These are phyloP conservation scores for Apodemus agrarius DNA, from an alignment of 2,797 vertebrate species.

Conservation along the genomic window DNA sequence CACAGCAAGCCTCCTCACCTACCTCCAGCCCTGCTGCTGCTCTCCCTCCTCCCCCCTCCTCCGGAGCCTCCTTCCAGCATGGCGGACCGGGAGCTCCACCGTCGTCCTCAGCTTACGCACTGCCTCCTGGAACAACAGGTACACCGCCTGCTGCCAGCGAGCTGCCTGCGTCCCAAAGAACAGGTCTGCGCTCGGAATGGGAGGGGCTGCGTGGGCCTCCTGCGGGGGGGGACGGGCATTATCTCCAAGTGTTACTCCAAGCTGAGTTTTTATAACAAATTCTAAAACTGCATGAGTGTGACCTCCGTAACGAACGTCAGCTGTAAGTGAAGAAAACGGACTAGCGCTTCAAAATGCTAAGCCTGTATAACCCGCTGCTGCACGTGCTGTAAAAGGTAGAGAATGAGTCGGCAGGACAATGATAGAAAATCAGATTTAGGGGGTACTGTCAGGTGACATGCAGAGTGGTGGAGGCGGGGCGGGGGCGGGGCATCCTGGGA, in stretches of 20 bases:
- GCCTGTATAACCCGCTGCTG: neutral
- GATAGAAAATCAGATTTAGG: neutral
- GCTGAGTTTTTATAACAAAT: constrained; percentile 46
- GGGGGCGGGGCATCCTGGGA: neutral
- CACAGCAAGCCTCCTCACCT: constrained; percentile 85
- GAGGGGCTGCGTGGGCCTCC: constrained; percentile 43
- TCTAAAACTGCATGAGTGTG: constrained; percentile 59
- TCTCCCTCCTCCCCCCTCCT: constrained; percentile 87
- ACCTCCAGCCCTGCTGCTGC: constrained; percentile 84
- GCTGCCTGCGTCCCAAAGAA: constrained; percentile 93
- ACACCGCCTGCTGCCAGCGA: constrained; percentile 91
- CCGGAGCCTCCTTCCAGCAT: constrained; percentile 94
- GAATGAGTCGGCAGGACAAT: constrained; percentile 18
- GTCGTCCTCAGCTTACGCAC: constrained; percentile 90
- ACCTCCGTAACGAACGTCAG: neutral
- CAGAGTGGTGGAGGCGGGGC: neutral
- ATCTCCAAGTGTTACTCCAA: constrained; percentile 28
- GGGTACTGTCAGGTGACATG: neutral
- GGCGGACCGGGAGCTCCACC: constrained; percentile 95
- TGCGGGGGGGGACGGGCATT: neutral
- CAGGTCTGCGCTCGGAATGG: constrained; percentile 90
- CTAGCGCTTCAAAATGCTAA: neutral
- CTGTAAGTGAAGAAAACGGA: constrained; percentile 1
- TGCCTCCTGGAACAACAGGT: constrained; percentile 95
- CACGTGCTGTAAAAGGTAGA: neutral